Percentiles rank a stretch among this genome's conserved stretches.
phyloP scores from a whole-genome alignment of 2,888 invertebrate genomes.

The Cantharis flavilabris region DNA sequence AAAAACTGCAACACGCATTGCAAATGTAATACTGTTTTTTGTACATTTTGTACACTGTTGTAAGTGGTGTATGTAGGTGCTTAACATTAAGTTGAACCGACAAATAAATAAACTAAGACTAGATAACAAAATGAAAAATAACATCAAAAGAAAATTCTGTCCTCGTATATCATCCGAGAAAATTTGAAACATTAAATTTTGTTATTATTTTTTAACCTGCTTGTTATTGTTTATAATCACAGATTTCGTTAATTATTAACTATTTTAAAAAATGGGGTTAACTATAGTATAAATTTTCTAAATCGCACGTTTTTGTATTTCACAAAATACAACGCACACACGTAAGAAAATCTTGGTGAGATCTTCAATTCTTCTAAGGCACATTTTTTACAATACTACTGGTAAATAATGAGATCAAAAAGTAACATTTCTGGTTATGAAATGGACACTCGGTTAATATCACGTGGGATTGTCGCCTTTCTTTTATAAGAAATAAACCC shows the following conservation, averaged over 20 bases:
- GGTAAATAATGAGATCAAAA: constrained; percentile 26
- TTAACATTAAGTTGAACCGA: background rate
- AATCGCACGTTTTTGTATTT: background rate
- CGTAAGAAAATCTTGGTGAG: background rate
- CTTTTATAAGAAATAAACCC: background rate
- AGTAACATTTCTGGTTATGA: constrained; percentile 1
- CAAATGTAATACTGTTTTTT: background rate
- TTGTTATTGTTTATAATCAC: background rate
- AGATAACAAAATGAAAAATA: constrained; percentile 28
- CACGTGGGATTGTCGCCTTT: background rate
- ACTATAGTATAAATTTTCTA: background rate
- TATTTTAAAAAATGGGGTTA: background rate
- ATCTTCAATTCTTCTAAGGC: background rate
- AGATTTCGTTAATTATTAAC: background rate
- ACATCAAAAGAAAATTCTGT: constrained; percentile 9
- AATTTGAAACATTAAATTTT: background rate
- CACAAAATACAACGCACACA: background rate
- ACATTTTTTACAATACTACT: constrained; percentile 11
- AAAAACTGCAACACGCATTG: background rate
- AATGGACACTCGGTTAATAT: constrained; percentile 1
- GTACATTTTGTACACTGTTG: background rate
- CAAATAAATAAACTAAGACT: constrained; percentile 26
- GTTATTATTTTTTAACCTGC: background rate
- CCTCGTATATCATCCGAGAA: background rate
- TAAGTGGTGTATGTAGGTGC: background rate